These are phyloP conservation scores for Cremastinae sp. DNA, from an alignment of 2,888 invertebrate species.

Conservation along the genomic window DNA sequence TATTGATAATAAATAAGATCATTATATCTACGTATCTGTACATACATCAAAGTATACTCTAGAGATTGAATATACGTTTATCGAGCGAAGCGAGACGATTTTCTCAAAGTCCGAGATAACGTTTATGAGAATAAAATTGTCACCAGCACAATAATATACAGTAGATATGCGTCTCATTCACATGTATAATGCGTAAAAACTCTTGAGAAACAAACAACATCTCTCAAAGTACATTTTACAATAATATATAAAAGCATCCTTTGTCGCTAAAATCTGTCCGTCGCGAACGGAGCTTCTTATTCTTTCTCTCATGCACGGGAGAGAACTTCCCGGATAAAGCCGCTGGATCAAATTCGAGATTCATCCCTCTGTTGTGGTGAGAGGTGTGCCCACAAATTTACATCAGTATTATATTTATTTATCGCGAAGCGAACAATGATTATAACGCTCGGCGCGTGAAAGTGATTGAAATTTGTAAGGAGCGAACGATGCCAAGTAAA, in stretches of 20 bases:
- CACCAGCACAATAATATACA: too few species aligned
- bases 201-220: constrained; percentile 43
- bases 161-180: too few species aligned
- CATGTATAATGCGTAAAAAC: too few species aligned
- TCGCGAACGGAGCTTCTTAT: constrained; percentile 28
- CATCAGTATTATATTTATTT: constrained; percentile 62
- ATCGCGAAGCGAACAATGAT: constrained; percentile 61
- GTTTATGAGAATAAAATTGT: constrained; percentile 26
- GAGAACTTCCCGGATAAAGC: constrained; percentile 24
- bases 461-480: constrained; percentile 67
- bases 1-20: constrained; percentile 59
- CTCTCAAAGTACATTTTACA: constrained; percentile 18
- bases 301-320: constrained; percentile 8
- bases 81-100: constrained; percentile 54
- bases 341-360: constrained; percentile 25
- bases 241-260: too few species aligned
- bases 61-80: neutral
- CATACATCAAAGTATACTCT: constrained; percentile 3
- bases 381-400: constrained; percentile 11
- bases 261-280: constrained; percentile 48
- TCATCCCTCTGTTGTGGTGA: neutral
- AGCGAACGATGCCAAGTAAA: constrained; percentile 65
- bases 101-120: constrained; percentile 36
- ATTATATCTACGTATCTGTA: neutral
- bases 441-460: constrained; percentile 64